Percentiles rank a stretch among this genome's conserved stretches.
These are phyloP conservation scores for Propithecus coquereli DNA, from an alignment of 2,113 vertebrate species.

Conservation along the genomic window DNA sequence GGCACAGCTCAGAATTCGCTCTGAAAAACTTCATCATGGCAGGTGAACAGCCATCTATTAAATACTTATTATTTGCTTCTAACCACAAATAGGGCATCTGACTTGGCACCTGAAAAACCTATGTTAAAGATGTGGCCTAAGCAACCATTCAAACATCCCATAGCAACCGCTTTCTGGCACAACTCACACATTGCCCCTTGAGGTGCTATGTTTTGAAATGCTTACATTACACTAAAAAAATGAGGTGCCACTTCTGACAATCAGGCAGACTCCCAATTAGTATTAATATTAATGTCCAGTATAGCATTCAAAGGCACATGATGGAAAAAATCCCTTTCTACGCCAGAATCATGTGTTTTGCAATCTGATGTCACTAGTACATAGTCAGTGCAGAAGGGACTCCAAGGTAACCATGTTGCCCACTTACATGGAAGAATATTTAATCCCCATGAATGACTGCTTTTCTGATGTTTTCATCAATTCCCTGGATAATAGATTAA, in stretches of 20 bases:
- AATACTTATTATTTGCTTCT: slow-evolving; percentile 19
- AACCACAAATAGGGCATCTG: neutral
- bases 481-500: slow-evolving; percentile 60
- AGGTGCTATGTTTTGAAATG: slow-evolving; percentile 18
- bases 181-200: neutral
- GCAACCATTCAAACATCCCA: neutral
- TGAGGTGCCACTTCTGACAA: slow-evolving; percentile 29
- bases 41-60: neutral
- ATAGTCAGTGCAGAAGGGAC: neutral
- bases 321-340: slow-evolving; percentile 8
- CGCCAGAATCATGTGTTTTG: neutral
- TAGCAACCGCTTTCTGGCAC: slow-evolving; percentile 14
- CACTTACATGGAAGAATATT: slow-evolving; percentile 44
- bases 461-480: slow-evolving; percentile 74
- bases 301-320: slow-evolving; percentile 50
- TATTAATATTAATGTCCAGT: slow-evolving; percentile 48
- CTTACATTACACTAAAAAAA: slow-evolving; percentile 26
- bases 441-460: slow-evolving; percentile 58
- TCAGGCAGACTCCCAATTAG: slow-evolving; percentile 5
- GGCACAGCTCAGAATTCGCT: neutral
- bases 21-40: neutral
- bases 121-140: neutral
- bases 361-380: neutral
- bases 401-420: slow-evolving; percentile 39
- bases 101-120: slow-evolving; percentile 10